phyloP scores from a whole-genome alignment of 2,113 vertebrate genomes.

The Desmodus rotundus region DNA sequence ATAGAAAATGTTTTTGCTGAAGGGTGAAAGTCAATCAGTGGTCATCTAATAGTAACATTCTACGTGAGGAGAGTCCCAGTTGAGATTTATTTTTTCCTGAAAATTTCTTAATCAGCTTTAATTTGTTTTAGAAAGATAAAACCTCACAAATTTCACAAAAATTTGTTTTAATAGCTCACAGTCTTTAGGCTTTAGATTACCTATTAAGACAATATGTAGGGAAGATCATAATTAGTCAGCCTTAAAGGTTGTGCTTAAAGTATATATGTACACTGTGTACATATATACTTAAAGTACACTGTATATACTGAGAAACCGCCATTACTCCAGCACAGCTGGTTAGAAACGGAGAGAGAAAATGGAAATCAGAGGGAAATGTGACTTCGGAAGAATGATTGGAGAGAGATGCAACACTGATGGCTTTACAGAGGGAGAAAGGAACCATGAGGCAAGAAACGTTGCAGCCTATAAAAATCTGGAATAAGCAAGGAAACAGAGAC shows the following conservation, averaged over 20 bases:
- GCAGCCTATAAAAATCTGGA: neutral
- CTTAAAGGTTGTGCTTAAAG: no score
- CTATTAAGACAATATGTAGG: neutral
- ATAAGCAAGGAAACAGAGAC: neutral
- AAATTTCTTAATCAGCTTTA: neutral
- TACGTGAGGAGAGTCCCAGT: neutral
- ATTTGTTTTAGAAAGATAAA: neutral
- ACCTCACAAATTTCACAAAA: neutral
- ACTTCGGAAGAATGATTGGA: neutral
- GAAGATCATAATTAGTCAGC: neutral
- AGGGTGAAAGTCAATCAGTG: neutral
- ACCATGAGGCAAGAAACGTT: neutral
- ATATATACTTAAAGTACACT: no score
- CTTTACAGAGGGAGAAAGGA: neutral
- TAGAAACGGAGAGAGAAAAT: neutral
- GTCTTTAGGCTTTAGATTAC: neutral
- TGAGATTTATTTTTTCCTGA: neutral
- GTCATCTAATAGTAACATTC: neutral
- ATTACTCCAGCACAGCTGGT: neutral
- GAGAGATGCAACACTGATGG: accelerated
- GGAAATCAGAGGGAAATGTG: neutral
- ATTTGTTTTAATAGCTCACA: neutral
- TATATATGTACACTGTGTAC: no score
- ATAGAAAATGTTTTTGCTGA: neutral
- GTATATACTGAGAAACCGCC: neutral